phyloP scores from a whole-genome alignment of 2,113 vertebrate genomes.

The Pelecanus crispus region DNA sequence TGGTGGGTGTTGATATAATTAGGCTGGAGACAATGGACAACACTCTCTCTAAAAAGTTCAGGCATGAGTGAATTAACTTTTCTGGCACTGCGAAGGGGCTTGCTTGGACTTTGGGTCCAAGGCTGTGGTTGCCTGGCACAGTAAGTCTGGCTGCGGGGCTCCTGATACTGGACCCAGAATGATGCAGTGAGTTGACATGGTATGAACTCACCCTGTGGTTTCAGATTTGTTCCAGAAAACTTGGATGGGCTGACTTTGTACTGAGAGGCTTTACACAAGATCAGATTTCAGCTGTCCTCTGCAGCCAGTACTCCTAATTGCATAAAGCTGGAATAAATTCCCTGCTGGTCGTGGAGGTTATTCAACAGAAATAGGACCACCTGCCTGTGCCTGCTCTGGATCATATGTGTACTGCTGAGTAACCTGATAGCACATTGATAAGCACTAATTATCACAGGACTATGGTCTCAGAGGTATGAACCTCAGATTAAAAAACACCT shows the following conservation, averaged over 20 bases:
- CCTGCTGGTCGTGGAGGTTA: background rate
- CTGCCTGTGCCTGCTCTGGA: background rate
- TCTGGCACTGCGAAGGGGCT: background rate
- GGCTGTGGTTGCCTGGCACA: background rate
- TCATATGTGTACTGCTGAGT: background rate
- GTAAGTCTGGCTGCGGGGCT: background rate
- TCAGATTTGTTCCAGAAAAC: background rate
- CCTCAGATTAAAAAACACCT: background rate
- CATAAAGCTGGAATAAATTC: background rate
- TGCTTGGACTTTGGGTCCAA: background rate
- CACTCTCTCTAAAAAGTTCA: background rate
- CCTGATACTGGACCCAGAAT: background rate
- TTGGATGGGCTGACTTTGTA: background rate
- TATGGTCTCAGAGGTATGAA: background rate
- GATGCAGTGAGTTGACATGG: background rate
- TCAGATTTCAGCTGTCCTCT: background rate
- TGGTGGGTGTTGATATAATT: background rate
- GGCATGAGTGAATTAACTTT: background rate
- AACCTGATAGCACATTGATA: background rate
- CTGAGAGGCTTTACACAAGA: background rate
- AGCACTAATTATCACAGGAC: background rate
- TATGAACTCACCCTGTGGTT: background rate
- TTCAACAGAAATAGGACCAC: background rate
- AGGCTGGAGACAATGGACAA: background rate
- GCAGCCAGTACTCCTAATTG: background rate